Percentiles rank a stretch among this genome's conserved stretches.
Conservation (phyloP, 2,113 vertebrate species). For the Anhinga rufa region DNA sequence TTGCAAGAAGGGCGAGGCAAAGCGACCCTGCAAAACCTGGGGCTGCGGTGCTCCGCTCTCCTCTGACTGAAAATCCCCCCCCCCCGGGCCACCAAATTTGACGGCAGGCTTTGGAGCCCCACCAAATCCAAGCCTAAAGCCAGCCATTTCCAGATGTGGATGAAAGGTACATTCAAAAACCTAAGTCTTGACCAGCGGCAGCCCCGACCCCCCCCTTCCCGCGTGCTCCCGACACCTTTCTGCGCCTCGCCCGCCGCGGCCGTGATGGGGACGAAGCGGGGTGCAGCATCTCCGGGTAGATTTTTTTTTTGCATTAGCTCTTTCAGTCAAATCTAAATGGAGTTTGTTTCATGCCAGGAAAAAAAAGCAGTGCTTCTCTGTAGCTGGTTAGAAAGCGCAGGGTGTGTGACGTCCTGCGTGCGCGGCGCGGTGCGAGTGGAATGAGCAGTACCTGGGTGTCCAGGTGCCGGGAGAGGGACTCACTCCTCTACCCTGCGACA, state of each 20-base stretch:
- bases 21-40: no score
- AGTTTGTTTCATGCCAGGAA: neutral
- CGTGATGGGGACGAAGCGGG: rapidly evolving
- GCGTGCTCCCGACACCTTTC: rapidly evolving
- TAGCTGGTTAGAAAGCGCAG: rapidly evolving
- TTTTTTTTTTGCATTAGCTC: neutral
- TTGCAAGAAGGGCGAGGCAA: neutral
- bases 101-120: neutral
- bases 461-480: neutral
- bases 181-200: neutral
- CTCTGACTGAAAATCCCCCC: neutral
- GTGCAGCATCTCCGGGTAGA: rapidly evolving
- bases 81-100: no score
- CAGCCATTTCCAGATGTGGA: neutral
- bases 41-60: neutral
- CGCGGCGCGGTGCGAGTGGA: rapidly evolving
- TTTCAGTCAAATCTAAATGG: neutral
- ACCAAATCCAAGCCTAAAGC: neutral
- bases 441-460: rapidly evolving
- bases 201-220: neutral
- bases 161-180: neutral
- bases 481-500: neutral
- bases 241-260: rapidly evolving
- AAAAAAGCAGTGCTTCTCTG: neutral
- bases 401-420: rapidly evolving